These are phyloP conservation scores for Rhinopomastus cyanomelas DNA, from an alignment of 2,113 vertebrate species.

Conservation along the genomic window DNA sequence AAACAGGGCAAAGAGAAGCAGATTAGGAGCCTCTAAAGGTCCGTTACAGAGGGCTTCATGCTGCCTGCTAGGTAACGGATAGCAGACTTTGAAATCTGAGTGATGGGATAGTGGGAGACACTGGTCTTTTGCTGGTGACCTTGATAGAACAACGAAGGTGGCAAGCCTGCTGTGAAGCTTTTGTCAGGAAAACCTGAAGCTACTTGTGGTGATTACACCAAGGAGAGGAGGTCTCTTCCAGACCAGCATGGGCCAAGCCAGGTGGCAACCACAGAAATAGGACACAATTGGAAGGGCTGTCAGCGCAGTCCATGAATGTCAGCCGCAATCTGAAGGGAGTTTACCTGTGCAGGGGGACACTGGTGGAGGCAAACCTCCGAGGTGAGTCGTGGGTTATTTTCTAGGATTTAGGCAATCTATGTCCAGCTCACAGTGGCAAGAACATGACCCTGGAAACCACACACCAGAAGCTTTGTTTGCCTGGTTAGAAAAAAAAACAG, in stretches of 20 bases:
- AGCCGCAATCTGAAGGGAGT: not conserved
- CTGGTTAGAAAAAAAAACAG: not conserved
- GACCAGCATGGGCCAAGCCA: not conserved
- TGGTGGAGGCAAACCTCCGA: not conserved
- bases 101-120: not conserved
- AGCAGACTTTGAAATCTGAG: not conserved
- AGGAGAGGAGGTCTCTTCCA: not conserved
- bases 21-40: not conserved
- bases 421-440: not conserved
- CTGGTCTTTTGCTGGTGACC: not conserved
- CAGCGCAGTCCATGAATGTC: fast-evolving
- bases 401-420: not conserved
- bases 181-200: not conserved
- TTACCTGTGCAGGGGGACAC: not conserved
- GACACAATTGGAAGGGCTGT: not conserved
- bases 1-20: not conserved
- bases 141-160: not conserved
- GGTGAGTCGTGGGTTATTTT: not conserved
- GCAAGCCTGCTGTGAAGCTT: not conserved
- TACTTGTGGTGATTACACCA: not conserved
- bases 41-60: not conserved
- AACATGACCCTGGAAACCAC: fast-evolving
- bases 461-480: not conserved
- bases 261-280: not conserved
- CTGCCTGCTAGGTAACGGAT: not conserved